A percentile compares a stretch with the other conserved stretches of the same genome.
Evolutionary conservation across 23 tunicate genomes (phyloP).

Genomic region (Halocynthia aurantium): DNA sequence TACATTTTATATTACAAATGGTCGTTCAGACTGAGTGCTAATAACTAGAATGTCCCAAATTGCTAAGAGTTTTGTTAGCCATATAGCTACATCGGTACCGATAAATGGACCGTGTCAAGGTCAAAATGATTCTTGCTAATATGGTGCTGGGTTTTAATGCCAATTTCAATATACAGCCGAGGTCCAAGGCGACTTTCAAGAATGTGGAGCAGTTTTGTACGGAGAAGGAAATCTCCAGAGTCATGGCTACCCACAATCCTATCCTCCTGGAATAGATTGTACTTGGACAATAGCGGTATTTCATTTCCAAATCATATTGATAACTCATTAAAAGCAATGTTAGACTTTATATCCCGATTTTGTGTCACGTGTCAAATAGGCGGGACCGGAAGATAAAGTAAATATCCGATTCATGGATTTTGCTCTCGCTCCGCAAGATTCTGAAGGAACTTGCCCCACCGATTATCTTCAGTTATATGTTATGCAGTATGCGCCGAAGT

Average conservation of each 20-base stretch:
- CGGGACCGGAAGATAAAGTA: slow-evolving; percentile 3
- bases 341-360: background rate
- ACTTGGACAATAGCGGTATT: slow-evolving; percentile 70
- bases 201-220: slow-evolving; percentile 51
- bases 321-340: no score
- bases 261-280: slow-evolving; percentile 54
- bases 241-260: slow-evolving; percentile 39
- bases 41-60: no score
- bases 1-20: no score
- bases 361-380: background rate
- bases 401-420: slow-evolving; percentile 4
- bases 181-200: slow-evolving; percentile 16
- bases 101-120: no score
- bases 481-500: slow-evolving; percentile 20
- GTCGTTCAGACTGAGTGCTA: no score
- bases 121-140: no score
- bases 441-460: slow-evolving; percentile 13
- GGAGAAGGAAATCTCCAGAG: slow-evolving; percentile 53
- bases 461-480: slow-evolving; percentile 14
- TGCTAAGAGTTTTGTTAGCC: no score
- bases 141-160: no score
- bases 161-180: no score
- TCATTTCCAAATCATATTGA: background rate
- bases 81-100: no score
- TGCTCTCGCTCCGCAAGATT: background rate